Evolutionary conservation across 1,140 invertebrate species (phyloP).

Genomic region (Cepaea nemoralis): DNA sequence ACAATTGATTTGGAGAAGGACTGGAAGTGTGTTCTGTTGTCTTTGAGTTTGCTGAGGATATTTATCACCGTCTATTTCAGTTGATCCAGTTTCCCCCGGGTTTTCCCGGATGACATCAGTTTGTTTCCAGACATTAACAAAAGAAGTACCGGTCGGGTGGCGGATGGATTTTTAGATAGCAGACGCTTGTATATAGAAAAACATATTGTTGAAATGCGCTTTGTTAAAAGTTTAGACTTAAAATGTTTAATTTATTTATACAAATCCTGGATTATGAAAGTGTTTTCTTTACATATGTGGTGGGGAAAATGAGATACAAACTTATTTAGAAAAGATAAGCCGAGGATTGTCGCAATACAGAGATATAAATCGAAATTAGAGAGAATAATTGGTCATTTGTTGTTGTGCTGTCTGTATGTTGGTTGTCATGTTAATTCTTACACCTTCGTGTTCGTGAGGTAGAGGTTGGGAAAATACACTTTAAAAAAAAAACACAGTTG

Average conservation of each 20-base stretch:
- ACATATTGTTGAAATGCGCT: not conserved
- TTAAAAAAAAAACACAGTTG: no score
- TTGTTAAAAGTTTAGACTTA: not conserved
- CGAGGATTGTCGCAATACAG: no score
- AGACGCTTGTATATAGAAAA: not conserved
- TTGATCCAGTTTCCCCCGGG: not conserved
- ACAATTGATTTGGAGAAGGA: not conserved
- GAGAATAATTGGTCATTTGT: no score
- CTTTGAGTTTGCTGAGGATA: not conserved
- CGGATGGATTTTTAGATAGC: not conserved
- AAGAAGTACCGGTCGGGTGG: not conserved
- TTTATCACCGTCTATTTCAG: constrained; percentile 7
- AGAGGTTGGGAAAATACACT: no score
- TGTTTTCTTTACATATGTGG: not conserved
- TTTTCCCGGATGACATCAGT: not conserved
- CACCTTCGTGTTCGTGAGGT: no score
- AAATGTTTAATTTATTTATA: not conserved
- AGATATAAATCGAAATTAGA: no score
- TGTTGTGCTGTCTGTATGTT: no score
- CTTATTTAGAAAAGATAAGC: no score
- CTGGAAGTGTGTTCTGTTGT: not conserved
- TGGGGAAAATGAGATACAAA: no score
- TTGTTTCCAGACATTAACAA: constrained; percentile 7
- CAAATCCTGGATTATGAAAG: no score
- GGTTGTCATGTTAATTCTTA: no score